Conservation (phyloP, 2,113 vertebrate genomes). For the Rallus limicola region DNA sequence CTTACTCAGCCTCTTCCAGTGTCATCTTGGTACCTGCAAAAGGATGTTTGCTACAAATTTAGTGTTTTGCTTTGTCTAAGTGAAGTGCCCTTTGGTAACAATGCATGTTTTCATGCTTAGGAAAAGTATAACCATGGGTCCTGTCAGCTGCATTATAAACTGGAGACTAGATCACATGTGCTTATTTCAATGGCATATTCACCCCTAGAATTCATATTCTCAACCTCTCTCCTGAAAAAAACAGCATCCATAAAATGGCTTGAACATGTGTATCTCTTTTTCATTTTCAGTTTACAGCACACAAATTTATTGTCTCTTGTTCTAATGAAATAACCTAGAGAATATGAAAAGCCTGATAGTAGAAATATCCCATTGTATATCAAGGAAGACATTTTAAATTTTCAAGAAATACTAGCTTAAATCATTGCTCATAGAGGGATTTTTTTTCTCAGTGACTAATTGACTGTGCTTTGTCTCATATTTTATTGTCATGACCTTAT, state of each 20-base stretch:
- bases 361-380: conserved; percentile 22
- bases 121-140: not conserved
- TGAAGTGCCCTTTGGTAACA: not conserved
- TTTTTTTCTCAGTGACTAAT: conserved; percentile 46
- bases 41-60: not conserved
- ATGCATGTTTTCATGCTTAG: not conserved
- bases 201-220: not conserved
- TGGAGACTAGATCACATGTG: not conserved
- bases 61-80: not conserved
- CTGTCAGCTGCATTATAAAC: not conserved
- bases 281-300: conserved; percentile 23
- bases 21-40: not conserved
- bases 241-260: not conserved
- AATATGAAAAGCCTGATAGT: not conserved
- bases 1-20: not conserved
- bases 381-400: conserved; percentile 22
- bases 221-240: not conserved
- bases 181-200: not conserved
- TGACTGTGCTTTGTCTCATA: not conserved
- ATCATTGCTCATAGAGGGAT: not conserved
- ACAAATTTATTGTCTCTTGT: not conserved
- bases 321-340: conserved; percentile 35
- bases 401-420: conserved; percentile 20
- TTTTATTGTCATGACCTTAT: not conserved
- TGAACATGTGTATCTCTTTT: conserved; percentile 31